Base-by-base conservation (phyloP, 1,140 invertebrate species). In the Diabrotica virgifera region DNA sequence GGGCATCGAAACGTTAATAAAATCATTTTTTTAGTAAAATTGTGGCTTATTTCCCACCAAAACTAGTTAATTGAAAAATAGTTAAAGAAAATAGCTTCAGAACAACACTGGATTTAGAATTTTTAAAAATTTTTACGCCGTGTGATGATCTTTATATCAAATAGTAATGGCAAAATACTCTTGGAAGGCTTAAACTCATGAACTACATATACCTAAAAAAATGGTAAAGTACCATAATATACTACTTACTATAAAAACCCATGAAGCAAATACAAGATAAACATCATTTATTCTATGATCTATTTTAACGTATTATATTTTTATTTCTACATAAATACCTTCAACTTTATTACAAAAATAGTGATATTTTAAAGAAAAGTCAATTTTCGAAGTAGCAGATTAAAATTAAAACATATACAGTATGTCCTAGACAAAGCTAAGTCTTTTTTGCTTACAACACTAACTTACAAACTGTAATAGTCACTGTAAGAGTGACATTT, bases 281-380 rank as follows among this genome's bases (percentile, higher is more conserved):
- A 24, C 11, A 36, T 55, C 13, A 55, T 14, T 55, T 24, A 55
- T 6, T 14, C 13, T 55, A 24, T 55, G 11, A n/a, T 52, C 14
- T n/a, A 52, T n/a, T 52, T 12, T 55, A 55, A 10, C 13, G 11
- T 55, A 14, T 36, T 35, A 55, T 35, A 55, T 55, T 14, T 14
- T 36, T 36, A 24, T 36, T 55, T 11, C 12, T 55, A 55, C 13
- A 14, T 55, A 55, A 36, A 55, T 10, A 55, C 53, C 11, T 13
- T 35, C 24, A 24, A 36, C 10, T 24, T 55, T 55, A 55, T 55
- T 55, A 55, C 24, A 55, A 55, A 55, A 55, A 55, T 55, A 55
- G 53, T 55, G 35, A 55, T 55, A 55, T 35, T 55, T 24, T 55
- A 55, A 55, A 11, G 35, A 36, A 14, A 55, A 55, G 11, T 55